Base-by-base conservation (phyloP, 2,888 invertebrate species). In the Quadroppia sp. region DNA sequence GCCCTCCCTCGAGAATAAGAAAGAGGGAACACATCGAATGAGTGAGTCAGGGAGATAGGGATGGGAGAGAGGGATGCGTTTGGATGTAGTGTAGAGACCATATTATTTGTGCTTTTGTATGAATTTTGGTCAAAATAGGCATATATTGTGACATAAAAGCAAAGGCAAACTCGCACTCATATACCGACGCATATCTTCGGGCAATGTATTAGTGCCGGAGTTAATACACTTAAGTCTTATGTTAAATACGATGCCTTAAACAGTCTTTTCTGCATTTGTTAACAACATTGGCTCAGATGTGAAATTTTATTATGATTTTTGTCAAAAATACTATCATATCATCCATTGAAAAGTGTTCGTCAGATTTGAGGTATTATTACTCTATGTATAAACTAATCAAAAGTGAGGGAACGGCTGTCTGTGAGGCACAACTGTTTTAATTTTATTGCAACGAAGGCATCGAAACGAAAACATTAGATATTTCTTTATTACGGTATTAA, bases 341-440 rank as follows among this genome's bases (percentile, higher is more conserved):
- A 64, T 32, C 36, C 20, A 36, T 11, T 64, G 20, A 28, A 28
- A 7, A 59, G 11, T 36, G 36, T 36, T 36, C 32, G 15, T 64
- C 64, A 64, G 64, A 64, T 64, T 64, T 64, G 64, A 64, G 64
- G 64, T 64, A 40, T 64, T 64, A 64, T 36, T 64, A 6, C 32
- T 32, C 36, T 64, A 2, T n/a, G 28, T n/a, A n/a, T n/a, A n/a
- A 3, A 59, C n/a, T 64, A 20, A 64, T 32, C 64, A 64, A 64
- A 36, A 36, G 20, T 64, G 64, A 36, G 64, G 64, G 64, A 36
- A 64, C 17, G 17, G n/a, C 17, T n/a, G 64, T 15, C 30, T 17
- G 64, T 36, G 20, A 20, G 64, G 36, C 36, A 17, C 7, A 30
- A 9, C 17, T 15, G 4, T 6, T 28, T 59, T 59, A 25, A n/a